A percentile compares a stretch with the other conserved stretches of the same genome.
These are phyloP conservation scores for Ferdinandea cuprea DNA, from an alignment of 2,888 invertebrate species.

Conservation along the genomic window DNA sequence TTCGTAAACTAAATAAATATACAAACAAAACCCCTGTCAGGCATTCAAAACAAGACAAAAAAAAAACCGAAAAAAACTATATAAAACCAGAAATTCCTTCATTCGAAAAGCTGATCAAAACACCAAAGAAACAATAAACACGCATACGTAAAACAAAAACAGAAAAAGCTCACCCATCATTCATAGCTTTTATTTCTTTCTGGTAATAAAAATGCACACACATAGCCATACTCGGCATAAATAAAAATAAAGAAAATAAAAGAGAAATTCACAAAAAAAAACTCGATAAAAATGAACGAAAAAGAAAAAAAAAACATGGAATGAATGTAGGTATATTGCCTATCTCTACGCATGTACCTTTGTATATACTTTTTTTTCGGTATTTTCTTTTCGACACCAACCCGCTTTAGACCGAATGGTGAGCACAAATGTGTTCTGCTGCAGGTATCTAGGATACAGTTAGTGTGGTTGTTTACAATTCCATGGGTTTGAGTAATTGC, in stretches of 20 bases:
- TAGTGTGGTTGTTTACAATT: constrained; percentile 47
- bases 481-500: constrained; percentile 43
- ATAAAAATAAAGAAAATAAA: neutral
- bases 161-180: constrained; percentile 25
- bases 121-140: neutral
- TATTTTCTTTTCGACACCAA: neutral
- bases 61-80: neutral
- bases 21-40: neutral
- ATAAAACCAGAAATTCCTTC: neutral
- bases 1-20: no score
- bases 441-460: constrained; percentile 37
- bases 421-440: constrained; percentile 19
- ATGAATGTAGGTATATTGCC: neutral
- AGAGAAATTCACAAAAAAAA: neutral
- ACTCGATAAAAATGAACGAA: neutral
- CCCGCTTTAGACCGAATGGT: neutral
- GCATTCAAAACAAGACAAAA: neutral
- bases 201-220: constrained; percentile 15
- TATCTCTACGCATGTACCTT: constrained; percentile 38
- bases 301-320: neutral
- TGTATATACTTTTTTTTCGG: constrained; percentile 1
- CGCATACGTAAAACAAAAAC: neutral
- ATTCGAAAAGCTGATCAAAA: neutral
- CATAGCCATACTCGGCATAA: neutral
- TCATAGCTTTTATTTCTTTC: neutral